Evolutionary conservation across 2,797 vertebrate genomes (phyloP).

Genomic region (Amblyopsis hoosieri): DNA sequence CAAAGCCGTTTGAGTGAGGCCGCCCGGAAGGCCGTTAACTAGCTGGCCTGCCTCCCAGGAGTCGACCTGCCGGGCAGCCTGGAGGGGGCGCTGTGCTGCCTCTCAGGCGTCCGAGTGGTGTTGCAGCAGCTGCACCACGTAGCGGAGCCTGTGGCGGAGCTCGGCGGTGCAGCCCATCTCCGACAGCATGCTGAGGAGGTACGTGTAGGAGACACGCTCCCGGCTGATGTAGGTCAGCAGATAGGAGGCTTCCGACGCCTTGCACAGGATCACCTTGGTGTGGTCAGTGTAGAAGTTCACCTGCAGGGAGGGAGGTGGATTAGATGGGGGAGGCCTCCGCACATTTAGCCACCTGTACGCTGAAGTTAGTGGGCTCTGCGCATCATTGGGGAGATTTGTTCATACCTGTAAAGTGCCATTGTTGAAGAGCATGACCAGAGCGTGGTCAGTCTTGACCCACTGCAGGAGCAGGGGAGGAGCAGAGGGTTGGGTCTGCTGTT

Average conservation of each 20-base stretch:
- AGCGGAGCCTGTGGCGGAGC: conserved; percentile 86
- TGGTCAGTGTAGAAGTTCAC: conserved; percentile 98
- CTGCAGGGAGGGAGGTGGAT: conserved; percentile 59
- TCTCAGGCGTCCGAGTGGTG: conserved; percentile 82
- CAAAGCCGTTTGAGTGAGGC: background rate
- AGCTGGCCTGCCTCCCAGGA: conserved; percentile 43
- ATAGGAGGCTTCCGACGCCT: conserved; percentile 85
- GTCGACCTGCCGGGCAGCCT: conserved; percentile 36
- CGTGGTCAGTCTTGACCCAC: conserved; percentile 97
- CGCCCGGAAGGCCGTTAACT: conserved; percentile 22
- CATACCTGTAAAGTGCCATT: conserved; percentile 92
- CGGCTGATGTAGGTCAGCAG: conserved; percentile 94
- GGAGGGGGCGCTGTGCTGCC: conserved; percentile 23
- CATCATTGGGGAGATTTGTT: background rate
- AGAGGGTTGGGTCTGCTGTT: conserved; percentile 70
- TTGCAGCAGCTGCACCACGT: conserved; percentile 89
- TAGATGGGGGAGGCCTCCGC: too few species aligned
- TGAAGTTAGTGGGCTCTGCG: too few species aligned
- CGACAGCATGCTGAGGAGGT: conserved; percentile 85
- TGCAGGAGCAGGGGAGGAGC: conserved; percentile 87
- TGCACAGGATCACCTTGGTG: conserved; percentile 95
- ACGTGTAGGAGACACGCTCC: conserved; percentile 90
- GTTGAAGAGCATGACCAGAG: conserved; percentile 96
- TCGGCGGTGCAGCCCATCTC: conserved; percentile 91
- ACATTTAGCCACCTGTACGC: too few species aligned